phyloP scores from a whole-genome alignment of 2,113 vertebrate genomes.

The Edolisoma coerulescens region DNA sequence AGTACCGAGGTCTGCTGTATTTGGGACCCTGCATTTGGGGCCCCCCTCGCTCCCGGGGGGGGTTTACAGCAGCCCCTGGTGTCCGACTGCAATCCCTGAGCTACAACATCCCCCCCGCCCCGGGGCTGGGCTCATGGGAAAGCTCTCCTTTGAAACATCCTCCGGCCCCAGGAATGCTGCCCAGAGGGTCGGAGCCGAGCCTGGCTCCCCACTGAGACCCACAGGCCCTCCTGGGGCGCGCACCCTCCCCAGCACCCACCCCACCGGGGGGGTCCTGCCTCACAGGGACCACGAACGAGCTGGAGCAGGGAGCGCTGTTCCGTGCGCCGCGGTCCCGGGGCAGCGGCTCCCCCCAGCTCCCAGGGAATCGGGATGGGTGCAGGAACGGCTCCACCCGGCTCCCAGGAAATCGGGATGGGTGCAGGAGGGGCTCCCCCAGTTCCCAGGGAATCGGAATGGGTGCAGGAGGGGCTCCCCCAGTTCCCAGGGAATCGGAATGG shows the following conservation, averaged over 20 bases:
- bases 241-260: background rate
- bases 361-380: too few relatives aligned
- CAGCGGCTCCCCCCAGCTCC: background rate
- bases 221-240: background rate
- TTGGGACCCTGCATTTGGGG: background rate
- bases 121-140: fast-evolving
- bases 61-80: background rate
- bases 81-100: fast-evolving
- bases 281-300: background rate
- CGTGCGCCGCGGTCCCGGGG: fast-evolving
- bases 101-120: background rate
- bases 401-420: background rate
- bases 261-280: fast-evolving
- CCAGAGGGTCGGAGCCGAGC: fast-evolving
- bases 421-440: too few relatives aligned
- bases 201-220: background rate
- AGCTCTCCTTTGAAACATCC: background rate
- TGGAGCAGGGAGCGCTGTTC: too few relatives aligned
- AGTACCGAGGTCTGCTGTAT: fast-evolving
- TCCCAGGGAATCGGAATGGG: too few relatives aligned
- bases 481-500: background rate
- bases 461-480: background rate
- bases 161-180: background rate
- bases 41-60: fast-evolving
- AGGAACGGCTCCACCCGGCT: background rate